phyloP scores from a whole-genome alignment of 2,113 vertebrate genomes.

The Atractosteus spatula region DNA sequence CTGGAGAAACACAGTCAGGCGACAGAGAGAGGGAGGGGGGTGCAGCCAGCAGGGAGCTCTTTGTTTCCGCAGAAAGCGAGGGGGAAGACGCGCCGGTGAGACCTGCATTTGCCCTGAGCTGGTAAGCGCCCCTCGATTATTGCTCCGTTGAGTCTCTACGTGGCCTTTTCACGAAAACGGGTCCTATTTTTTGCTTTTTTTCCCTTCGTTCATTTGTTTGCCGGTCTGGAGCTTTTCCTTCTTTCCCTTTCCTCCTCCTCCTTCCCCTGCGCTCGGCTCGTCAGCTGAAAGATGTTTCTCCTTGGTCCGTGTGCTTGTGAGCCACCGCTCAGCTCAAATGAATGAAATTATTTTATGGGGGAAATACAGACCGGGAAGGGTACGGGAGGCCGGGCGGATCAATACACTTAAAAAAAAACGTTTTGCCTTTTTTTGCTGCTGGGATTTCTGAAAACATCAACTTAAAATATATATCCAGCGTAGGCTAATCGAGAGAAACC shows the following conservation, averaged over 20 bases:
- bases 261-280: constrained; percentile 15
- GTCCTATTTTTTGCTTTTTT: too few species aligned
- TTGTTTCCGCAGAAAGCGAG: constrained; percentile 70
- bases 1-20: neutral
- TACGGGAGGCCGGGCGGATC: constrained; percentile 64
- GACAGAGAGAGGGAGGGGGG: constrained; percentile 44
- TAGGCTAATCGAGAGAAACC: neutral
- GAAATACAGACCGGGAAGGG: constrained; percentile 43
- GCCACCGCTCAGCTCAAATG: constrained; percentile 53
- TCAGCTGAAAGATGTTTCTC: constrained; percentile 41
- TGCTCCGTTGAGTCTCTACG: neutral
- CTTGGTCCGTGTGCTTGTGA: constrained; percentile 19
- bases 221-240: neutral
- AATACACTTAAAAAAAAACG: constrained; percentile 39
- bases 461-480: constrained; percentile 20
- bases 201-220: too few species aligned
- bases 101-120: constrained; percentile 32
- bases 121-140: constrained; percentile 50
- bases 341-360: constrained; percentile 61
- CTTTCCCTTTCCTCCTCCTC: neutral
- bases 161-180: too few species aligned
- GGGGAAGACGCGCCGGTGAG: constrained; percentile 39
- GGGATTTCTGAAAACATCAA: too few species aligned
- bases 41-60: constrained; percentile 59
- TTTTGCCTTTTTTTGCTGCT: too few species aligned